Evolutionary conservation across 1,140 invertebrate genomes (phyloP).

Genomic region (Phthorimaea operculella): DNA sequence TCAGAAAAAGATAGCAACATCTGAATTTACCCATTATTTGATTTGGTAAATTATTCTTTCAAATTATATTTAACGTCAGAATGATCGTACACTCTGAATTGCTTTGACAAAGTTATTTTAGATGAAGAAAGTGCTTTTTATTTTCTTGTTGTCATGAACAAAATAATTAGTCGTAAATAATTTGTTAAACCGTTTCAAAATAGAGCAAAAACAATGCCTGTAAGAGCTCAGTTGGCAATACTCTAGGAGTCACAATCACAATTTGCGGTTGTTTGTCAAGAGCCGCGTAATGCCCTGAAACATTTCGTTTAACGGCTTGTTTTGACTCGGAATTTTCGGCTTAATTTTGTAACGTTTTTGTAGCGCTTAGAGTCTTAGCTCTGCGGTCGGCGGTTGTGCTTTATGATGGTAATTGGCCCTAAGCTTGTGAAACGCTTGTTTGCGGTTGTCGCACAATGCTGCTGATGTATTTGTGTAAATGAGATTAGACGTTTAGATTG

Average conservation of each 20-base stretch:
- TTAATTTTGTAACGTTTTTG: slow-evolving; percentile 48
- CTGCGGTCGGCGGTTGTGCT: slow-evolving; percentile 9
- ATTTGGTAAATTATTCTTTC: no score
- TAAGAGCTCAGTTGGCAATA: no score
- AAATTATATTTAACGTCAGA: no score
- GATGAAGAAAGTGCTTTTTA: no score
- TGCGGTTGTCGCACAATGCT: slow-evolving; percentile 26
- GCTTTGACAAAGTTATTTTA: no score
- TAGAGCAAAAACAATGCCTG: no score
- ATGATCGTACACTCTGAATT: no score
- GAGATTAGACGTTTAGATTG: slow-evolving; percentile 7
- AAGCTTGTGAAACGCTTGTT: slow-evolving; percentile 18
- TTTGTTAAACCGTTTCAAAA: no score
- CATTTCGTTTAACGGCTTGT: slow-evolving; percentile 37
- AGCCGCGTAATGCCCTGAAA: slow-evolving; percentile 33
- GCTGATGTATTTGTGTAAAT: slow-evolving; percentile 9
- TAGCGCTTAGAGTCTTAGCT: slow-evolving; percentile 9
- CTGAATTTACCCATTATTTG: no score
- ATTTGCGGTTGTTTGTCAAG: slow-evolving; percentile 59
- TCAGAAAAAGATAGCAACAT: no score
- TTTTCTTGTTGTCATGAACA: no score
- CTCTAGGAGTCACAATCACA: slow-evolving; percentile 45
- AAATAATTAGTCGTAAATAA: no score
- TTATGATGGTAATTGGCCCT: slow-evolving; percentile 17
- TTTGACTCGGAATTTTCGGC: slow-evolving; percentile 34